Conservation (phyloP, 2,113 vertebrate genomes). For the Lophura nycthemera region DNA sequence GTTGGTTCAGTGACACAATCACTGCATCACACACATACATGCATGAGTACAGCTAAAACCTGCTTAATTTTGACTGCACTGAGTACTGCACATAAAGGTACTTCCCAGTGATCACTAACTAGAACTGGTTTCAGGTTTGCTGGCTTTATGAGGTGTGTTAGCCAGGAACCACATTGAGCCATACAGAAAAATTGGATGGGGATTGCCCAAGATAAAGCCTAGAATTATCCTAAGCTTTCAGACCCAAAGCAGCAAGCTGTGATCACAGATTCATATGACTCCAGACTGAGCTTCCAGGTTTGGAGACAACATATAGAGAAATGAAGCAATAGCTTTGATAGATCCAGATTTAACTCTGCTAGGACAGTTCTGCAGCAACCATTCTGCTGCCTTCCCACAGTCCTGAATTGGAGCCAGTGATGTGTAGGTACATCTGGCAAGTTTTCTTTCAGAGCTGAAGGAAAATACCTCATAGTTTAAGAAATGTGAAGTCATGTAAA, state of each 20-base stretch:
- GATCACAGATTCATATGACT: neutral
- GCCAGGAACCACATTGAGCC: neutral
- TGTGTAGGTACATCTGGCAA: neutral
- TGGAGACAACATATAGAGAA: neutral
- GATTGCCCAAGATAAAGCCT: neutral
- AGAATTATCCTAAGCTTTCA: neutral
- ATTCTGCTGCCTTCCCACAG: neutral
- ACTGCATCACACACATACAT: neutral
- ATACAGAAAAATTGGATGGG: neutral
- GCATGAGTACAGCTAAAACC: neutral
- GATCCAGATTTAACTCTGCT: neutral
- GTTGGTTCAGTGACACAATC: neutral
- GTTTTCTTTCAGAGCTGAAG: conserved; percentile 12
- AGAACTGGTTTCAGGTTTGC: neutral
- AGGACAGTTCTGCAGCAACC: neutral
- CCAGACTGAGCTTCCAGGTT: neutral
- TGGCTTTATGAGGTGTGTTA: rapidly evolving
- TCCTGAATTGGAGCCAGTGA: neutral
- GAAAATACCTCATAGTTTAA: neutral
- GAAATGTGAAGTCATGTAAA: conserved; percentile 13
- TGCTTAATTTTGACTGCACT: neutral
- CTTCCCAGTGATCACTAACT: neutral
- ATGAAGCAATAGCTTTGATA: conserved; percentile 16
- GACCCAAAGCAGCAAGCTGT: neutral
- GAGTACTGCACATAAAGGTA: neutral